Base-by-base conservation (phyloP, 23 tunicate genomes). In the Phallusia fumigata region DNA sequence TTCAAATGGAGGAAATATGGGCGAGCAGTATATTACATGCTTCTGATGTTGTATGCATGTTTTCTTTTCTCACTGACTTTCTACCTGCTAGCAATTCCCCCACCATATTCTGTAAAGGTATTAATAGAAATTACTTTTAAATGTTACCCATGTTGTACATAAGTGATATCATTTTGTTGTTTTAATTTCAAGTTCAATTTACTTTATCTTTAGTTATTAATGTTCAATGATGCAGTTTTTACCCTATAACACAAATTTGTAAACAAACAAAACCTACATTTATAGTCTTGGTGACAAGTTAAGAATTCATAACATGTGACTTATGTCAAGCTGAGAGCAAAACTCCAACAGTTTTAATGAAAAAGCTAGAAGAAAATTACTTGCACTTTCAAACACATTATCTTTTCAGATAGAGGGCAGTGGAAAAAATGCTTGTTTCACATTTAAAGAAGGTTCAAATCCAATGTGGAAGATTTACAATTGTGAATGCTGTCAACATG, bases 1-100 rank as follows among this genome's bases (percentile, higher is more conserved):
- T 80, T 81, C 47, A 86, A 86, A 51, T 86, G 89, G 89, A 80
- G 65, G 72, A 52, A 35, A 74, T 86, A 74, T 80, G 89, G 89
- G 35, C 36, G 89, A 36, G 45, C 52, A 31, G 64, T 86, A 0
- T 80, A 86, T 64, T 86, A 79, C 73, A 12, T 0, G 19, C 19
- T 86, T 8, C 79, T 86, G 12, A 16, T 80, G n/a, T 24, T 86
- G 51, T 53, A 86, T 64, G 19, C 40, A 28, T 30, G 65, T 18
- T 86, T 72, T 74, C 33, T 86, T 65, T 2, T 49, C 24, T 6
- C 75, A 18, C 28, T 86, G 44, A 53, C 80, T 44, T 24, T 33
- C 32, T 86, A 86, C 34, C 19, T 86, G 45, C 15, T 86, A 12
- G 44, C 79, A 0, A 33, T 74, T 22, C 84, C 84, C 35, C 84